phyloP scores from a whole-genome alignment of 2,888 invertebrate genomes.

The Notocelia uddmanniana region DNA sequence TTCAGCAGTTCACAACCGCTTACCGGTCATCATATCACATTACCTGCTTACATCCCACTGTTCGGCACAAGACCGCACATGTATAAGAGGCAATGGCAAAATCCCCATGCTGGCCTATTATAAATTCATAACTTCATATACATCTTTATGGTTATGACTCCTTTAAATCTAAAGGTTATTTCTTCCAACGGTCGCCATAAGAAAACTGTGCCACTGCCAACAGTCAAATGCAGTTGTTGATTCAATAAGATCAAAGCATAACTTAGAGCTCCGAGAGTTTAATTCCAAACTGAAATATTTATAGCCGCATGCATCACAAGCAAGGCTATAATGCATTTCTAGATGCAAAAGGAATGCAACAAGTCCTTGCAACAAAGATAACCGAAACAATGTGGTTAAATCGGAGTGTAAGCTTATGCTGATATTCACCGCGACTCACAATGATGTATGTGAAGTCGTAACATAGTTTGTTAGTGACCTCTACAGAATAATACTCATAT shows the following conservation, averaged over 20 bases:
- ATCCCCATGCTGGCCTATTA: too few species aligned
- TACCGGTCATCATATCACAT: too few species aligned
- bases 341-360: not conserved
- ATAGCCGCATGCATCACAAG: too few species aligned
- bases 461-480: not conserved
- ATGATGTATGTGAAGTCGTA: not conserved
- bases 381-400: slow-evolving; percentile 9
- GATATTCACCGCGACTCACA: slow-evolving; percentile 1
- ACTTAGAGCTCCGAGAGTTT: not conserved
- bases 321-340: not conserved
- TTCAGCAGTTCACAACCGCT: too few species aligned
- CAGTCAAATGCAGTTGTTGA: not conserved
- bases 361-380: slow-evolving; percentile 1
- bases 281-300: not conserved
- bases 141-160: too few species aligned
- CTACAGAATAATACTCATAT: not conserved
- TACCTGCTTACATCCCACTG: too few species aligned
- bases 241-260: not conserved
- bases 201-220: too few species aligned
- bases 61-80: too few species aligned
- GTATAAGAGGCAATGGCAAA: too few species aligned
- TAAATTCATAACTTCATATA: too few species aligned
- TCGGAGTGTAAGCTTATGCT: not conserved
- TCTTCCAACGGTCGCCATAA: too few species aligned
- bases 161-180: too few species aligned